Conservation (phyloP, 2,113 vertebrate genomes). For the Leptobrachium leishanense region DNA sequence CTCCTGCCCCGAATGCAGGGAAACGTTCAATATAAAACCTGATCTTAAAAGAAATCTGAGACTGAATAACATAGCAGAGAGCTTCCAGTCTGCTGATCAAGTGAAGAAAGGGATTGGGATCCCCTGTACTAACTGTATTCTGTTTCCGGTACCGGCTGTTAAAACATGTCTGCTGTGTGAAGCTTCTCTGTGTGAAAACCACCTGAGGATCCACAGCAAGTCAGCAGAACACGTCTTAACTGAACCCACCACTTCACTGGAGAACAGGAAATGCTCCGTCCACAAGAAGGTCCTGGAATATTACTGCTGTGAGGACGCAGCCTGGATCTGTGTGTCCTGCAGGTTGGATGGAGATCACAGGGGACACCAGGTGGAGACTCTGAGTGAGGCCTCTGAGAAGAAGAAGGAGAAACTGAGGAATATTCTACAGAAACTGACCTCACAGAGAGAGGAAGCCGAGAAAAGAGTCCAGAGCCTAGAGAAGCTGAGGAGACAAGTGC, state of each 20-base stretch:
- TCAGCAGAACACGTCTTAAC: constrained; percentile 73
- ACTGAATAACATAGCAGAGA: constrained; percentile 42
- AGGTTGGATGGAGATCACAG: not conserved
- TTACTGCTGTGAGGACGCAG: not conserved
- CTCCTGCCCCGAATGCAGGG: not conserved
- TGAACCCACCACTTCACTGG: constrained; percentile 62
- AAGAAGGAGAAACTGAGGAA: not conserved
- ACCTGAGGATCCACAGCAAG: constrained; percentile 75
- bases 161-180: constrained; percentile 74
- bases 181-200: constrained; percentile 75
- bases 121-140: constrained; percentile 74
- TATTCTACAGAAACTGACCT: not conserved
- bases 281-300: not conserved
- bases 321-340: not conserved
- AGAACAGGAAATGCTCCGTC: not conserved
- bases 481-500: constrained; percentile 38
- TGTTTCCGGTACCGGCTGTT: constrained; percentile 45
- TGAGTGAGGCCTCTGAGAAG: not conserved
- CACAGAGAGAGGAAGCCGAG: not conserved
- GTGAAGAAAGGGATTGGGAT: constrained; percentile 50
- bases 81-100: constrained; percentile 41
- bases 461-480: not conserved
- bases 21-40: not conserved
- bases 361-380: not conserved
- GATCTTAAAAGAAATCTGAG: not conserved